Evolutionary conservation across 2,113 vertebrate genomes (phyloP), one percentile per base, ranked within the genome.

Genomic region (Vidua chalybeata): DNA sequence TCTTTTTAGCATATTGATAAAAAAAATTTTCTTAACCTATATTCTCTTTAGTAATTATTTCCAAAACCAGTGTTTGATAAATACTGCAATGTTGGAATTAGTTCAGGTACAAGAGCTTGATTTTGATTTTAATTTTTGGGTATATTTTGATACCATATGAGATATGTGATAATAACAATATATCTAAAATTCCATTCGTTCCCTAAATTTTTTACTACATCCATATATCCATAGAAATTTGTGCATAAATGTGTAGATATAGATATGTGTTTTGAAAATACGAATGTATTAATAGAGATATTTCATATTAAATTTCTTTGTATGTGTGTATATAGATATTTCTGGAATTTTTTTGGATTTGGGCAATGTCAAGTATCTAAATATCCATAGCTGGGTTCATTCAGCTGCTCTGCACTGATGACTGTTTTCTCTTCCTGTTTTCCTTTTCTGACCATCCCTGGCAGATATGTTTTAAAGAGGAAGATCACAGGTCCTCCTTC

Each of bases 351-450:
- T 0, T n/a, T n/a, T n/a, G n/a, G n/a, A 8, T 10, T 63, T 81
- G 17, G 17, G 14, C 8, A 41, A 59, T 39, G 7, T 35, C 23
- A 75, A 68, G 3, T 56, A 68, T 68, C 79, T 45, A 41, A 45
- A 13, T 56, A 16, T 61, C 22, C 0, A 2, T 41, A 73, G 61
- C 4, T 59, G 35, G 8, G 6, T 33, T 84, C 18, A 28, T 89
- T 67, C 37, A 43, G 7, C 30, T 3, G 1, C 8, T 7, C 64
- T 91, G 68, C 24, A 37, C 20, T 45, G 63, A 55, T 48, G 23
- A 20, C 23, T 67, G 8, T 74, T 86, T 86, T 96, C 49, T 92
- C 58, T 94, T 97, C 92, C 72, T 92, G 28, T 91, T 96, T 95
- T 88, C 22, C 64, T 92, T 61, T 85, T 63, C 55, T 64, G 77